These are phyloP conservation scores for Clamator glandarius DNA, from an alignment of 2,797 vertebrate genomes.

Conservation along the genomic window DNA sequence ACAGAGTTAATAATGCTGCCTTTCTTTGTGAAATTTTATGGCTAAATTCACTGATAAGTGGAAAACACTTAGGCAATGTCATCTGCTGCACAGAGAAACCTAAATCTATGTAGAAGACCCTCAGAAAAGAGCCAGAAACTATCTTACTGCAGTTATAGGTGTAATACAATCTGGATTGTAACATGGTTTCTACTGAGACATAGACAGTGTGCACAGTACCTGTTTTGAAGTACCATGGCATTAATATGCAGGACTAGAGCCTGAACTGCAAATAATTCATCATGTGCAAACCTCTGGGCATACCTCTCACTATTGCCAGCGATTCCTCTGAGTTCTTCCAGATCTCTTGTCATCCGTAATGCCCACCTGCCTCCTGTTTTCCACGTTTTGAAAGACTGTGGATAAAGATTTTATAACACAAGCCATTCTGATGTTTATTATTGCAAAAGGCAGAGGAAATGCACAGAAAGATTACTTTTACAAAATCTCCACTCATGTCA, in stretches of 20 bases:
- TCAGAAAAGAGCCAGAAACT: not conserved
- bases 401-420: not conserved
- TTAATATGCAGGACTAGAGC: not conserved
- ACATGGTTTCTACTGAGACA: not conserved
- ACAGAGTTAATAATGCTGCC: not conserved
- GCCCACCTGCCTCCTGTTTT: not conserved
- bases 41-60: not conserved
- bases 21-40: not conserved
- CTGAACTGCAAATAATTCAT: not conserved
- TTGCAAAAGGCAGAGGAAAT: not conserved
- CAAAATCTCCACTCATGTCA: not conserved
- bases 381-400: not conserved
- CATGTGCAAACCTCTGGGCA: not conserved
- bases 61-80: not conserved
- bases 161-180: not conserved
- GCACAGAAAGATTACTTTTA: not conserved
- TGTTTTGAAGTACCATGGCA: not conserved
- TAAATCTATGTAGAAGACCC: not conserved
- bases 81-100: not conserved
- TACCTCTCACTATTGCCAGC: not conserved
- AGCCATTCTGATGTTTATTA: not conserved
- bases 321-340: conserved; percentile 4
- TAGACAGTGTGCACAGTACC: not conserved
- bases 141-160: not conserved
- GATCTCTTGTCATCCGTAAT: not conserved